These are phyloP conservation scores for Sinocyclocheilus rhinocerous DNA, from an alignment of 2,113 vertebrate genomes.

Conservation along the genomic window DNA sequence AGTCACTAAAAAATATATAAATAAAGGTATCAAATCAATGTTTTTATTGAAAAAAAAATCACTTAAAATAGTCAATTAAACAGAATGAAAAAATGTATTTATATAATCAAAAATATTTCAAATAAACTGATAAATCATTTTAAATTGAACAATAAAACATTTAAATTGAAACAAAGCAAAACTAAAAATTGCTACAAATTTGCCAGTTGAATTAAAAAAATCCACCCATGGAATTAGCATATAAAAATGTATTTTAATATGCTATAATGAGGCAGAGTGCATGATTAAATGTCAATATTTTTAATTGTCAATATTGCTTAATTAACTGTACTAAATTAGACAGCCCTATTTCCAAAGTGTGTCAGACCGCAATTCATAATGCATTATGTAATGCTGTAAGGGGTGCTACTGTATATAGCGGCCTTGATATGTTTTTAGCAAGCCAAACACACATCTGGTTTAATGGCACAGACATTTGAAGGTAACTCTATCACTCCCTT, in stretches of 20 bases:
- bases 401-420: neutral
- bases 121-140: too few species aligned
- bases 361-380: neutral
- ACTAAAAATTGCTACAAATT: too few species aligned
- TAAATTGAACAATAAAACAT: too few species aligned
- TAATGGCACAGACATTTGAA: slow-evolving; percentile 4
- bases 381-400: neutral
- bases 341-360: neutral
- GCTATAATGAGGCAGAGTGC: neutral
- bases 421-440: neutral
- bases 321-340: neutral
- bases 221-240: neutral
- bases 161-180: neutral
- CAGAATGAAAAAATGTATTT: too few species aligned
- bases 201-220: neutral
- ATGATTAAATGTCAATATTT: neutral
- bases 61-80: too few species aligned
- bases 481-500: neutral
- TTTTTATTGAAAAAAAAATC: too few species aligned
- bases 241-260: neutral
- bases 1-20: neutral
- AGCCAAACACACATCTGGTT: slow-evolving; percentile 14
- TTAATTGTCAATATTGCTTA: too few species aligned
- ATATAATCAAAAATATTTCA: too few species aligned
- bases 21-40: neutral